Percentiles rank a stretch among this genome's conserved stretches.
phyloP scores from a whole-genome alignment of 2,888 invertebrate species.

The Lepidocyrtinus sp. region DNA sequence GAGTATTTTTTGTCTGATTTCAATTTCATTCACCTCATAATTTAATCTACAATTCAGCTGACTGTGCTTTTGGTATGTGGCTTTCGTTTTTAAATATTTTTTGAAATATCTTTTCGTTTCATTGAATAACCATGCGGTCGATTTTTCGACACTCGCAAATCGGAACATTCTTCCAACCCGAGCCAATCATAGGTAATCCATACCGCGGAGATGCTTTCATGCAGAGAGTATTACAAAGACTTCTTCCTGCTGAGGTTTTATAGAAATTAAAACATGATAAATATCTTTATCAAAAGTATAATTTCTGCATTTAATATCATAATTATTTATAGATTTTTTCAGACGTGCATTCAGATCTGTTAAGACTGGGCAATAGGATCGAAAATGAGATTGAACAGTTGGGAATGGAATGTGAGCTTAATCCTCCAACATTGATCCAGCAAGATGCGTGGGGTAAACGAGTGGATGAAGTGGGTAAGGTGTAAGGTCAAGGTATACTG shows the following conservation, averaged over 20 bases:
- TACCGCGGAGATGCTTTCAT: slow-evolving; percentile 72
- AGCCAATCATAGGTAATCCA: slow-evolving; percentile 72
- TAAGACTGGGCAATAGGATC: slow-evolving; percentile 74
- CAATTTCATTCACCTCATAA: no score
- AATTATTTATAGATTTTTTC: slow-evolving; percentile 70
- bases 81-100: no score
- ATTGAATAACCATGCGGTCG: no score
- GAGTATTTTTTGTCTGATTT: no score
- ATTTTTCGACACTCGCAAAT: slow-evolving; percentile 63
- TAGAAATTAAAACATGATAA: no score
- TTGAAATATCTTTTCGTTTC: no score
- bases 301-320: no score
- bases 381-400: slow-evolving; percentile 74
- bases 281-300: no score
- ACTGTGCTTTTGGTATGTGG: no score
- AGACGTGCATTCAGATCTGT: slow-evolving; percentile 73
- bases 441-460: slow-evolving; percentile 75
- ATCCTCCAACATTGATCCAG: slow-evolving; percentile 73
- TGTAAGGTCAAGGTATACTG: neutral
- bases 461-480: slow-evolving; percentile 73
- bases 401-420: slow-evolving; percentile 73
- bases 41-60: no score
- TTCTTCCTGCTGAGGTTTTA: slow-evolving; percentile 72
- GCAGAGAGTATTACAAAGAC: slow-evolving; percentile 71
- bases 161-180: slow-evolving; percentile 72